phyloP scores from a whole-genome alignment of 1,140 invertebrate genomes.

The Euglossa dilemma region DNA sequence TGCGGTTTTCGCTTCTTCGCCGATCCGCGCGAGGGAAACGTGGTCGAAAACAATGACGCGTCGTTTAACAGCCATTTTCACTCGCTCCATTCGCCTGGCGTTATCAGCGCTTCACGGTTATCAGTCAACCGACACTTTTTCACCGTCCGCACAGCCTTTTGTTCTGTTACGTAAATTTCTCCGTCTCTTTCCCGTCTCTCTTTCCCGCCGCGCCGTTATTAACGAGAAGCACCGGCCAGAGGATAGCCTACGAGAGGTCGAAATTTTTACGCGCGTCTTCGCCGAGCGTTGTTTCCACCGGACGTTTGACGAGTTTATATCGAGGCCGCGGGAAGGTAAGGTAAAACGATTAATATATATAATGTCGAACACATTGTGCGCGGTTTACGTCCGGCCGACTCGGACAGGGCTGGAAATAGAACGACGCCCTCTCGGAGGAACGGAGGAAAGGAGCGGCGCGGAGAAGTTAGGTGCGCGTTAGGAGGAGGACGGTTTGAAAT shows the following conservation, averaged over 20 bases:
- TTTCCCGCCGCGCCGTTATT: neutral
- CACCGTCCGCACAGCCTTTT: neutral
- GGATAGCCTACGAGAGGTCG: too few species aligned
- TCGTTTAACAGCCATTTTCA: slow-evolving; percentile 68
- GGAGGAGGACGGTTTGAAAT: slow-evolving; percentile 15
- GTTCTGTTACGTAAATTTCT: neutral
- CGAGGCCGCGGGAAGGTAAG: neutral
- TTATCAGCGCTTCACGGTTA: slow-evolving; percentile 56
- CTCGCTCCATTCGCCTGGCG: slow-evolving; percentile 61
- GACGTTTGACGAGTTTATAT: slow-evolving; percentile 5
- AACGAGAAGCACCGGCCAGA: too few species aligned
- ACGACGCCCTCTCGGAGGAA: neutral
- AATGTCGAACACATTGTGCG: slow-evolving; percentile 11
- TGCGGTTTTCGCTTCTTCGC: slow-evolving; percentile 63
- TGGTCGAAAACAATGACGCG: slow-evolving; percentile 73
- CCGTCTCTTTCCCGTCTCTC: too few species aligned
- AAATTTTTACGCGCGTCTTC: too few species aligned
- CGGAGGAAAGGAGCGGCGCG: slow-evolving; percentile 24
- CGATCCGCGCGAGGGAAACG: slow-evolving; percentile 25
- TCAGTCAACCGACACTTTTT: slow-evolving; percentile 27
- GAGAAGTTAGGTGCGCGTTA: neutral
- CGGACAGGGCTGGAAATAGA: slow-evolving; percentile 33
- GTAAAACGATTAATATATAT: slow-evolving; percentile 43
- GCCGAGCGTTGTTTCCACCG: neutral
- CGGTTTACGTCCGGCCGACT: slow-evolving; percentile 4